Evolutionary conservation across 2,888 invertebrate genomes (phyloP).

Genomic region (Eugnorisma glareosa): DNA sequence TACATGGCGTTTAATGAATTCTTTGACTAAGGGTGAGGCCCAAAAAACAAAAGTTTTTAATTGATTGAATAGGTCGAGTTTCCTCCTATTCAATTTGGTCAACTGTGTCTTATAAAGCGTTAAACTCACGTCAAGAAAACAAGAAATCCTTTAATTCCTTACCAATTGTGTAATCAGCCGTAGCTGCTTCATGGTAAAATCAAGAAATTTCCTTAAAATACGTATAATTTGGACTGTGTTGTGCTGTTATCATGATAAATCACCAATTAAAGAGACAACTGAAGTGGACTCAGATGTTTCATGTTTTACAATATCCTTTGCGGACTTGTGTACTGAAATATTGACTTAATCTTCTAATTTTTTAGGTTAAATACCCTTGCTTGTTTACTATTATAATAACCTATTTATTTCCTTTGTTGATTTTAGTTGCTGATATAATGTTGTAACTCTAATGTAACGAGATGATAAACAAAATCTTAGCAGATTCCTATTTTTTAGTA

Average conservation of each 20-base stretch:
- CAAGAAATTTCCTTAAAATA: conserved; percentile 18
- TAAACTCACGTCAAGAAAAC: neutral
- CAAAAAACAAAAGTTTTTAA: neutral
- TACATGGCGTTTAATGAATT: neutral
- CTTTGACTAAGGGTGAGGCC: too few relatives aligned
- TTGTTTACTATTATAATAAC: neutral
- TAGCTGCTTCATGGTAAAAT: neutral
- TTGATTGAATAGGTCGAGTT: too few relatives aligned
- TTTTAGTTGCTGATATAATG: neutral
- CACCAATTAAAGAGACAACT: conserved; percentile 27
- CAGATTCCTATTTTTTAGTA: neutral
- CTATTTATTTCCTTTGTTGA: neutral
- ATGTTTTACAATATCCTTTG: conserved; percentile 4
- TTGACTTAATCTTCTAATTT: neutral
- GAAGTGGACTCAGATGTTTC: conserved; percentile 44
- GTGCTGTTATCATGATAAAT: conserved; percentile 46
- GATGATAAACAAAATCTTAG: neutral
- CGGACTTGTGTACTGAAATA: neutral
- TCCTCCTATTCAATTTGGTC: too few relatives aligned
- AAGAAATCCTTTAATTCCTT: too few relatives aligned
- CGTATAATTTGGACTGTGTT: neutral
- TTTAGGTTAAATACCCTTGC: neutral
- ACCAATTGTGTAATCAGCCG: neutral
- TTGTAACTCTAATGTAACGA: neutral
- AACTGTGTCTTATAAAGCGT: neutral